These are phyloP conservation scores for Sacculina carcini DNA, from an alignment of 2,888 invertebrate genomes.

Conservation along the genomic window DNA sequence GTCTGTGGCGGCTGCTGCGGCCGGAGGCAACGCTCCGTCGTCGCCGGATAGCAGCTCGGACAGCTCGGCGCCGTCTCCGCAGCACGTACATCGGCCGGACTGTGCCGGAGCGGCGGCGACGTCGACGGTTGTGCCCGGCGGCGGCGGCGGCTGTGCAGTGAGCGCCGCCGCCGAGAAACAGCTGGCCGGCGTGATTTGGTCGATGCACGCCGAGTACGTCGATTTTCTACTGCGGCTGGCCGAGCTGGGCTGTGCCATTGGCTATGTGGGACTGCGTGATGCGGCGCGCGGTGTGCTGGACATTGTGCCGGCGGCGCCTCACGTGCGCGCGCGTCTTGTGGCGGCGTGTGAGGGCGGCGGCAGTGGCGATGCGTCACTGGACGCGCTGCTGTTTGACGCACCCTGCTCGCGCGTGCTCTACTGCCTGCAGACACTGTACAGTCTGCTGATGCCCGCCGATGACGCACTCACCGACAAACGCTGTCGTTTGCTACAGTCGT, in stretches of 20 bases:
- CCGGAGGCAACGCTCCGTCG: conserved; percentile 22
- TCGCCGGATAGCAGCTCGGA: conserved; percentile 83
- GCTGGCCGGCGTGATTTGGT: conserved; percentile 70
- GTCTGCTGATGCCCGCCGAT: conserved; percentile 68
- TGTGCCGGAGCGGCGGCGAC: too few relatives aligned
- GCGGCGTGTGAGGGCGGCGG: not conserved
- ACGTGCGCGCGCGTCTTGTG: conserved; percentile 20
- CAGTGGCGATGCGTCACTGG: conserved; percentile 22
- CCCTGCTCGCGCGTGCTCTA: conserved; percentile 44
- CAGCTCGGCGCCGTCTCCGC: conserved; percentile 76
- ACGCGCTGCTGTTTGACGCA: conserved; percentile 37
- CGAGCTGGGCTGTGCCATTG: conserved; percentile 57
- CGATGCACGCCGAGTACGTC: conserved; percentile 46
- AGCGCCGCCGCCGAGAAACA: conserved; percentile 73
- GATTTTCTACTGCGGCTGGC: conserved; percentile 54
- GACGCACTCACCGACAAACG: conserved; percentile 44
- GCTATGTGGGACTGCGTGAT: conserved; percentile 52
- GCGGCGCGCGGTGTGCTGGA: conserved; percentile 51
- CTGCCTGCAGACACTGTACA: conserved; percentile 51
- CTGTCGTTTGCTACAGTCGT: conserved; percentile 39
- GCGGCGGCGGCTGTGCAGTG: too few relatives aligned
- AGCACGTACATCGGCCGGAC: too few relatives aligned
- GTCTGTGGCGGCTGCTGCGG: conserved; percentile 45
- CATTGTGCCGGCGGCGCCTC: conserved; percentile 47
- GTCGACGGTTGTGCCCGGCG: too few relatives aligned